A percentile compares a stretch with the other conserved stretches of the same genome.
phyloP scores from a whole-genome alignment of 2,113 vertebrate genomes.

The Capricornis sumatraensis region DNA sequence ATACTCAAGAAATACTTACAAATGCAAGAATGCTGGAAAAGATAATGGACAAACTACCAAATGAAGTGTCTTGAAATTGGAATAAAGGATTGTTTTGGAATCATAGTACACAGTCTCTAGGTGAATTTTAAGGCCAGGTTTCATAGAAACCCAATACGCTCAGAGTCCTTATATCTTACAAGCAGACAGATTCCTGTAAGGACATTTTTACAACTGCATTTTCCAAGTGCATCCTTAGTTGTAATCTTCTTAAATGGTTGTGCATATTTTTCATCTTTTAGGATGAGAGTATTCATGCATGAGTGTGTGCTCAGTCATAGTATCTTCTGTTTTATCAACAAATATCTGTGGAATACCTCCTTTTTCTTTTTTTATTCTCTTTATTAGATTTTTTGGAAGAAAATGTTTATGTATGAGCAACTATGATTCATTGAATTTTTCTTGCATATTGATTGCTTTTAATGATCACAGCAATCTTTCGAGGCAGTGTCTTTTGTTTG shows the following conservation, averaged over 20 bases:
- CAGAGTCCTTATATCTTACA: background rate
- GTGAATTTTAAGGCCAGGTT: background rate
- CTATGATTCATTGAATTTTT: background rate
- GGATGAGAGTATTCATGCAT: background rate
- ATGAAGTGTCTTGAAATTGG: background rate
- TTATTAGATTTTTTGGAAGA: background rate
- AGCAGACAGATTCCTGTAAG: background rate
- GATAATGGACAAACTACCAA: background rate
- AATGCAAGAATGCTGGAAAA: background rate
- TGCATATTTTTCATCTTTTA: background rate
- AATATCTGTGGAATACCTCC: background rate
- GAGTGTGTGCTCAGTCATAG: background rate
- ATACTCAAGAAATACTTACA: background rate
- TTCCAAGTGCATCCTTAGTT: background rate
- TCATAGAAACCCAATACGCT: background rate
- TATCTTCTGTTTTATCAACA: background rate
- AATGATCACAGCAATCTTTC: background rate
- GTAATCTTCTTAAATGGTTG: background rate
- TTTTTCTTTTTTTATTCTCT: background rate
- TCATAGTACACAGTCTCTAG: background rate
- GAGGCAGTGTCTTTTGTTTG: background rate
- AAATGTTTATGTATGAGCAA: background rate
- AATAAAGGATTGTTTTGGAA: background rate
- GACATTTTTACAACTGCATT: background rate
- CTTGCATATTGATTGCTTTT: background rate